A percentile compares a stretch with the other conserved stretches of the same genome.
Conservation (phyloP, 2,113 vertebrate genomes). For the Lutjanus erythropterus region DNA sequence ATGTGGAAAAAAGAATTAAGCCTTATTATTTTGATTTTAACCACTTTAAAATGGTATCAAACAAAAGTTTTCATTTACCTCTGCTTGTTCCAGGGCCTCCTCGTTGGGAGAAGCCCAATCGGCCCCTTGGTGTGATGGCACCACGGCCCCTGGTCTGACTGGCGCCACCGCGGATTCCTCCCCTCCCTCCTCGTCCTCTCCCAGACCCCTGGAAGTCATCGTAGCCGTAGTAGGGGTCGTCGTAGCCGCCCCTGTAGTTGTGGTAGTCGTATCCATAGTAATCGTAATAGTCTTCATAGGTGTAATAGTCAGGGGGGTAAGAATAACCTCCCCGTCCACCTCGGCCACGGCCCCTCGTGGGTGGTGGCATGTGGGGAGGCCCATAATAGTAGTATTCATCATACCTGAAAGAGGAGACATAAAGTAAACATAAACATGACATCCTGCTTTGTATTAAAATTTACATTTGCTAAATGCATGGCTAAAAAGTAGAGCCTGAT, state of each 20-base stretch:
- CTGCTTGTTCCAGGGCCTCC: conserved; percentile 95
- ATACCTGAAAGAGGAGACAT: conserved; percentile 87
- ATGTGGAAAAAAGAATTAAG: background rate
- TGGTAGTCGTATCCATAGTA: conserved; percentile 99
- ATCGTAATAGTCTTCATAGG: conserved; percentile 99
- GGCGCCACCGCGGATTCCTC: conserved; percentile 86
- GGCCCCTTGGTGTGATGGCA: conserved; percentile 91
- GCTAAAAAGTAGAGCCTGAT: background rate
- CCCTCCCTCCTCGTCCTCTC: conserved; percentile 96
- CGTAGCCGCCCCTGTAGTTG: conserved; percentile 99
- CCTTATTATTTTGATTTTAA: background rate
- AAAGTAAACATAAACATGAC: conserved; percentile 2
- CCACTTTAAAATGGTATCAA: background rate
- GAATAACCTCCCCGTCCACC: conserved; percentile 95
- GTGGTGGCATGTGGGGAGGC: conserved; percentile 97
- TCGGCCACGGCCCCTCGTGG: conserved; percentile 94
- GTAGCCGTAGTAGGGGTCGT: conserved; percentile 99
- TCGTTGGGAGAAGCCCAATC: conserved; percentile 95
- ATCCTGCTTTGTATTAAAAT: background rate
- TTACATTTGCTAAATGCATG: background rate
- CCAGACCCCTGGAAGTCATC: conserved; percentile 98
- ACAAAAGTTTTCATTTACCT: conserved; percentile 86
- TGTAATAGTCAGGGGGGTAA: conserved; percentile 97
- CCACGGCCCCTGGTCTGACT: conserved; percentile 89
- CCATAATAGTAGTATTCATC: conserved; percentile 99